A percentile compares a stretch with the other conserved stretches of the same genome.
Conservation (phyloP, 2,113 vertebrate species). For the Dermatemys mawii region DNA sequence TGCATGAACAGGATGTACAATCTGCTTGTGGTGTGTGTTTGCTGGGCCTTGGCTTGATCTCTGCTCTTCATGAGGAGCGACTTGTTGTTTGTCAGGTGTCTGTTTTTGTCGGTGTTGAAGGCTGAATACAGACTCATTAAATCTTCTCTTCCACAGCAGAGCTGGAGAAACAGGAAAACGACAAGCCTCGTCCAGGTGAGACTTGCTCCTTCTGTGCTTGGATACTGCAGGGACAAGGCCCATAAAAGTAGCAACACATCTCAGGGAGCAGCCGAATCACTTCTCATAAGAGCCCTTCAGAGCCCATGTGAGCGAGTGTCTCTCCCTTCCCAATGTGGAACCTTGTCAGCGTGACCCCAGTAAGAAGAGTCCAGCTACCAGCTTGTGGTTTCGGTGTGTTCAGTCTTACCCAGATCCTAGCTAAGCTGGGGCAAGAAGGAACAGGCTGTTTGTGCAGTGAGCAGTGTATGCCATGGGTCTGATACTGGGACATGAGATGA, state of each 20-base stretch:
- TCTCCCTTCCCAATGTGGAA: not conserved
- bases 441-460: not conserved
- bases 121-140: not conserved
- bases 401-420: not conserved
- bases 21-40: constrained; percentile 45
- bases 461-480: not conserved
- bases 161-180: constrained; percentile 36
- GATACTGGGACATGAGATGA: not conserved
- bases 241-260: not conserved
- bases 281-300: not conserved
- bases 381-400: not conserved
- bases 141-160: constrained; percentile 8
- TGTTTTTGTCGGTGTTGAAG: not conserved
- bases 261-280: too few species aligned
- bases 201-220: not conserved
- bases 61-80: not conserved
- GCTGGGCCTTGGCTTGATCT: constrained; percentile 7
- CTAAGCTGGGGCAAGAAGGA: not conserved
- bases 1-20: constrained; percentile 6
- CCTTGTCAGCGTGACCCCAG: not conserved
- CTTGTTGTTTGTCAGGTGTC: not conserved
- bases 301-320: not conserved
- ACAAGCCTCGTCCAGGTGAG: constrained; percentile 51
- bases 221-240: not conserved
- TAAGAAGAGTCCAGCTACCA: not conserved